Base-by-base conservation (phyloP, 2,888 invertebrate genomes). In the Rhingia rostrata region DNA sequence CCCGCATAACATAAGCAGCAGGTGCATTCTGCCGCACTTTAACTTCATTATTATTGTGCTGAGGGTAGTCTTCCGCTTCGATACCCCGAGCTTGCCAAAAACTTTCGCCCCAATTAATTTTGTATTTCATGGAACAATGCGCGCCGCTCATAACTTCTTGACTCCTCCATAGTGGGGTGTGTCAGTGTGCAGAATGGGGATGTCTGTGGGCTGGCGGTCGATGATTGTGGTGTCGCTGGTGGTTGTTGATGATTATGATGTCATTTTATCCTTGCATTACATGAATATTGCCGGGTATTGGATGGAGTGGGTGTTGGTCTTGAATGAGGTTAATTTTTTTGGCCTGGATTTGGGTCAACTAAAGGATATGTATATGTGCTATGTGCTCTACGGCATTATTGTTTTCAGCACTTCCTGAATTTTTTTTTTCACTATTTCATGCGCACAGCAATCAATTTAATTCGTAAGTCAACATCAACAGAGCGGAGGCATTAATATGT, bases 81-180 rank as follows among this genome's bases (percentile, higher is more conserved):
- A 80, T 80, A 80, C 80, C 73, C 80, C 53, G 67, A 80, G 80
- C 80, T 73, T 80, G 73, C 80, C 80, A 73, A 80, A 77, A 79
- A 80, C 80, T 73, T 80, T 80, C 73, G 80, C 80, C 73, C 80
- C 73, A 80, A 80, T 80, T 80, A 80, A 80, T 80, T 80, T 80
- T 80, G 80, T 80, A 73, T 80, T 80, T 73, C 80, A 80, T 73
- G 80, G 66, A 80, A 80, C 80, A 80, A 80, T 80, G 80, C 80
- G 73, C 80, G 80, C 73, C 54, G 67, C 60, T 73, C 80, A 80
- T 80, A 80, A 80, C 80, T 80, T 73, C 80, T 80, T 80, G 66
- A 80, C 60, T 73, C 67, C 39, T 67, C 66, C n/a, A 64, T 63
- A 41, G 35, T 41, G 54, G 53, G 45, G 47, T 45, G 47, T 73